Evolutionary conservation across 2,888 invertebrate species (phyloP).

Genomic region (Tryphoninae sp.): DNA sequence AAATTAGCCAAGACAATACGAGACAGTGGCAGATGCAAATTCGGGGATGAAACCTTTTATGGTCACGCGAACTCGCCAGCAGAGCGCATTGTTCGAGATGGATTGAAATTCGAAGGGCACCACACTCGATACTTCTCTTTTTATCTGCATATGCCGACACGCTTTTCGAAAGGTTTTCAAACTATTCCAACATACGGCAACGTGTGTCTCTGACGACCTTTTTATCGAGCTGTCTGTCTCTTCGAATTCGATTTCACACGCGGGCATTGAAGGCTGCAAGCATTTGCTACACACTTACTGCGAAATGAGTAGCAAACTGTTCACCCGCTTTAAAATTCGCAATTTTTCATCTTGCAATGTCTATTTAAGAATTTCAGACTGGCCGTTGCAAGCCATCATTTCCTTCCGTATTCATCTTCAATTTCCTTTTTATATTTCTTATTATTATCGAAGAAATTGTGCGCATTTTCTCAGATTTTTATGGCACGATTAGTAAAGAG

Average conservation of each 20-base stretch:
- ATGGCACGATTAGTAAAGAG: too few relatives aligned
- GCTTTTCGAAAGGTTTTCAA: constrained; percentile 16
- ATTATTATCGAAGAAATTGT: too few relatives aligned
- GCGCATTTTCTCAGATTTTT: too few relatives aligned
- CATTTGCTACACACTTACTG: not conserved
- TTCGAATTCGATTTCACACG: constrained; percentile 36
- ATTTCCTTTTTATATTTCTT: too few relatives aligned
- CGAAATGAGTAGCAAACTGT: too few relatives aligned
- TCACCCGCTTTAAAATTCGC: too few relatives aligned
- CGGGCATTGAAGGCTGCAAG: not conserved
- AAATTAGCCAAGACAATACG: constrained; percentile 80
- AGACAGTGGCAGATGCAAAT: constrained; percentile 80
- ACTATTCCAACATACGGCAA: constrained; percentile 17
- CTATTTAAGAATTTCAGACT: too few relatives aligned
- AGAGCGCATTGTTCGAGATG: constrained; percentile 69
- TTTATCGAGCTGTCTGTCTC: constrained; percentile 39
- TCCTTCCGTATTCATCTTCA: too few relatives aligned
- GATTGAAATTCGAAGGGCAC: constrained; percentile 75
- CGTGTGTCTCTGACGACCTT: constrained; percentile 46
- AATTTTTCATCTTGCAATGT: too few relatives aligned
- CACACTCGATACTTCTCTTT: constrained; percentile 27
- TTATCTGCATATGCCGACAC: constrained; percentile 56
- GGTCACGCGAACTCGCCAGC: constrained; percentile 62
- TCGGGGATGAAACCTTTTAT: constrained; percentile 69
- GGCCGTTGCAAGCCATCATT: too few relatives aligned